phyloP scores from a whole-genome alignment of 2,113 vertebrate genomes.

The Anolis carolinensis region DNA sequence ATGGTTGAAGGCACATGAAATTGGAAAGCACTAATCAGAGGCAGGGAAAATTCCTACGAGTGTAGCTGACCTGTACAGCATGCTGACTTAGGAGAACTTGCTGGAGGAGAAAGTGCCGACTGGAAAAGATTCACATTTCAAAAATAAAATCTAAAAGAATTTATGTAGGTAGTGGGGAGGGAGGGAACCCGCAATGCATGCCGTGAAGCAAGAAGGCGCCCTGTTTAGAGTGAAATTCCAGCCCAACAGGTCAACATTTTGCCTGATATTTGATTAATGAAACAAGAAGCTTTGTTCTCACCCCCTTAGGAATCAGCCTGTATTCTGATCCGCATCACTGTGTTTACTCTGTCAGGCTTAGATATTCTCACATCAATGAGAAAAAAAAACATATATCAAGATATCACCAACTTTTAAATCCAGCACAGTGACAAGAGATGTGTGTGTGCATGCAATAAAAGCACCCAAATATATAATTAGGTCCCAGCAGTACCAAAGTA shows the following conservation, averaged over 20 bases:
- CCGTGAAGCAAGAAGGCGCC: neutral
- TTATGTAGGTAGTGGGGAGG: neutral
- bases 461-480: slow-evolving; percentile 5
- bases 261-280: neutral
- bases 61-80: neutral
- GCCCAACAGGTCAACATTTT: neutral
- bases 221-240: neutral
- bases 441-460: rapidly evolving
- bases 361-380: neutral
- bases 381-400: neutral
- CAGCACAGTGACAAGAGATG: neutral
- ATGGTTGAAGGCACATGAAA: rapidly evolving
- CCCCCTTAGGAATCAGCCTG: neutral
- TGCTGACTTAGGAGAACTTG: neutral
- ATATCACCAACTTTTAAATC: neutral
- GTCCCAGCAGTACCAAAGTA: neutral
- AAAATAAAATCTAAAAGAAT: neutral
- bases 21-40: rapidly evolving
- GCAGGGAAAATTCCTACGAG: neutral
- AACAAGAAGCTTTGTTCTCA: neutral
- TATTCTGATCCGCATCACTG: neutral
- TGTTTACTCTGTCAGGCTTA: rapidly evolving
- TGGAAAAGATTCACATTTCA: neutral
- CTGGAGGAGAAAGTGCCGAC: neutral
- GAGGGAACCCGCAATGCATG: neutral